phyloP scores from a whole-genome alignment of 2,888 invertebrate genomes.

The Eupithecia exiguata region DNA sequence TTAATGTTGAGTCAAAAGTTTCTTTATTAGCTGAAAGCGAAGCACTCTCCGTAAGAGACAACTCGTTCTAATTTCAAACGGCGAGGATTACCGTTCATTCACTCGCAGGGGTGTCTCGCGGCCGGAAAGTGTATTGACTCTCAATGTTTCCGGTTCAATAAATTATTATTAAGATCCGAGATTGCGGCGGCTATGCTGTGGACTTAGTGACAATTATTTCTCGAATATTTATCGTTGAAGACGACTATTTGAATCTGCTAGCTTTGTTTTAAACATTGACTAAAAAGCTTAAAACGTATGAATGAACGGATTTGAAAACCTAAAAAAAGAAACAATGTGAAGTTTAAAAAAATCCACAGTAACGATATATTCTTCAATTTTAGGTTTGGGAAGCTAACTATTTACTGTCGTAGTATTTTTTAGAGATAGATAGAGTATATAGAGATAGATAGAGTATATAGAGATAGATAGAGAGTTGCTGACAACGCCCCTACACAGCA shows the following conservation, averaged over 20 bases:
- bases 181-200: neutral
- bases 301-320: neutral
- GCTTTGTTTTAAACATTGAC: neutral
- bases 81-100: slow-evolving; percentile 12
- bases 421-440: too few relatives aligned
- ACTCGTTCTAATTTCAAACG: slow-evolving; percentile 6
- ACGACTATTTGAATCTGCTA: neutral
- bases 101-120: slow-evolving; percentile 15
- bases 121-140: slow-evolving; percentile 30
- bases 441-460: too few relatives aligned
- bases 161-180: slow-evolving; percentile 5
- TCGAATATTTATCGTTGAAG: neutral
- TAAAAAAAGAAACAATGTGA: neutral
- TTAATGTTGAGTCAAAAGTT: neutral
- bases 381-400: neutral
- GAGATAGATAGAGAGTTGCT: too few relatives aligned
- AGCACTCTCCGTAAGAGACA: slow-evolving; percentile 2
- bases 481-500: too few relatives aligned
- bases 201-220: neutral
- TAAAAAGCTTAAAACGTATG: neutral
- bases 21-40: neutral
- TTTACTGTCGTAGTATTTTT: neutral
- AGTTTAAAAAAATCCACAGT: neutral
- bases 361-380: neutral
- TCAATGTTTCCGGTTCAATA: slow-evolving; percentile 2